Conservation (phyloP, 2,888 invertebrate genomes). For the Agrotis clavis region DNA sequence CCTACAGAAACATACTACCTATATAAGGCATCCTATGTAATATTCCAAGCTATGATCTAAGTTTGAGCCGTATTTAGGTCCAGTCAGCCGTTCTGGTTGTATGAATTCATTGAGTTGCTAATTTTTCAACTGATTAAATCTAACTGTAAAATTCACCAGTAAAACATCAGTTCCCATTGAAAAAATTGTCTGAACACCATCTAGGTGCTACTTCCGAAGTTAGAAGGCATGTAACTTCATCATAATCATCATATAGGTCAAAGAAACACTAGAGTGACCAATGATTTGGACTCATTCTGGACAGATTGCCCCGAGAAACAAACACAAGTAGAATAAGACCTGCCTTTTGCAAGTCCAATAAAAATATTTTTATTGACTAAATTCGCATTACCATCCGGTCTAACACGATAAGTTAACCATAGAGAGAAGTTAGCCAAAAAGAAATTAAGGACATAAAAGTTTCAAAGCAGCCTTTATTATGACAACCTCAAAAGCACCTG, state of each 20-base stretch:
- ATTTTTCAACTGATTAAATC: background rate
- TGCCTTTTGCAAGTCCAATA: no score
- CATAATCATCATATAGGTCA: no score
- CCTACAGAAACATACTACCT: no score
- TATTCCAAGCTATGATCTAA: no score
- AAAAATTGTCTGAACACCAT: background rate
- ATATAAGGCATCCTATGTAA: no score
- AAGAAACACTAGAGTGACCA: no score
- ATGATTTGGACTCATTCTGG: no score
- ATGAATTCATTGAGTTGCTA: background rate
- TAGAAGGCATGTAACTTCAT: background rate
- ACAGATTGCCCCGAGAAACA: no score
- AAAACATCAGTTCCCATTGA: no score
- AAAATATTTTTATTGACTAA: no score
- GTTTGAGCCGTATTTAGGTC: no score
- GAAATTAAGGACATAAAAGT: background rate
- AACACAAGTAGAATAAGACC: no score
- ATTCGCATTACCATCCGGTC: background rate
- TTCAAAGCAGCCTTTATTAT: conserved; percentile 4
- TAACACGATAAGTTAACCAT: background rate
- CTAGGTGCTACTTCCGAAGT: background rate
- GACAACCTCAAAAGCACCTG: background rate
- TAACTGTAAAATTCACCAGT: background rate
- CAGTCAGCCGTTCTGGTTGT: background rate
- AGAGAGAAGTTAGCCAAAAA: background rate